These are phyloP conservation scores for Petrolisthes manimaculis DNA, from an alignment of 2,888 invertebrate species.

Conservation along the genomic window DNA sequence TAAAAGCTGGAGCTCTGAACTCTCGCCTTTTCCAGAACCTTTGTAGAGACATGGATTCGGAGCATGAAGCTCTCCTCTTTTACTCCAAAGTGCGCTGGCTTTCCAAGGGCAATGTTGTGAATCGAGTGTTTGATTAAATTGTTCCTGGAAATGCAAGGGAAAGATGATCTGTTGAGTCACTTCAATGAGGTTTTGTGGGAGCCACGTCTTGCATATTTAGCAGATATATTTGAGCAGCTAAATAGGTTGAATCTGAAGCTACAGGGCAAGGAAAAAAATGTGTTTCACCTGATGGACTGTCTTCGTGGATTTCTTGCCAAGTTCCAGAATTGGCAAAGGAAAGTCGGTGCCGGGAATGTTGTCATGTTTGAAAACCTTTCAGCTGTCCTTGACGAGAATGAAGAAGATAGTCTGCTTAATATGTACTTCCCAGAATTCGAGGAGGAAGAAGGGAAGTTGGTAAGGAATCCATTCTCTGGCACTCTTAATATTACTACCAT, in stretches of 20 bases:
- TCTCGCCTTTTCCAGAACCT: constrained; percentile 28
- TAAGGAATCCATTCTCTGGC: no score
- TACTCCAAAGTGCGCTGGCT: constrained; percentile 39
- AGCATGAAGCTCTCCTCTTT: constrained; percentile 30
- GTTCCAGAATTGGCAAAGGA: constrained; percentile 33
- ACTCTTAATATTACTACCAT: no score
- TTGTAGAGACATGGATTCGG: constrained; percentile 40
- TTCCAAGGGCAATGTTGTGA: constrained; percentile 31
- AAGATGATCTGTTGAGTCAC: constrained; percentile 30
- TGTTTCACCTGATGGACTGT: constrained; percentile 30
- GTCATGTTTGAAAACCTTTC: constrained; percentile 34
- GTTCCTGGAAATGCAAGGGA: constrained; percentile 40
- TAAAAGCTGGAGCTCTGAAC: constrained; percentile 40
- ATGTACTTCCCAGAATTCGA: no score
- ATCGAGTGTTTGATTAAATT: constrained; percentile 35
- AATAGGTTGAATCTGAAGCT: constrained; percentile 38
- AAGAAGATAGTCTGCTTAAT: constrained; percentile 27
- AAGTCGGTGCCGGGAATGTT: constrained; percentile 39
- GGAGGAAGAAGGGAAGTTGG: no score
- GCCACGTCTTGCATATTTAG: constrained; percentile 45
- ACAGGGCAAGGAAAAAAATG: constrained; percentile 16
- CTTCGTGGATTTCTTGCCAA: no score
- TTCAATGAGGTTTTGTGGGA: constrained; percentile 35
- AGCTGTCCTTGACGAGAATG: constrained; percentile 36
- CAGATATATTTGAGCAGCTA: constrained; percentile 44